Evolutionary conservation across 2,888 invertebrate species (phyloP).

Genomic region (Nomada fabriciana): DNA sequence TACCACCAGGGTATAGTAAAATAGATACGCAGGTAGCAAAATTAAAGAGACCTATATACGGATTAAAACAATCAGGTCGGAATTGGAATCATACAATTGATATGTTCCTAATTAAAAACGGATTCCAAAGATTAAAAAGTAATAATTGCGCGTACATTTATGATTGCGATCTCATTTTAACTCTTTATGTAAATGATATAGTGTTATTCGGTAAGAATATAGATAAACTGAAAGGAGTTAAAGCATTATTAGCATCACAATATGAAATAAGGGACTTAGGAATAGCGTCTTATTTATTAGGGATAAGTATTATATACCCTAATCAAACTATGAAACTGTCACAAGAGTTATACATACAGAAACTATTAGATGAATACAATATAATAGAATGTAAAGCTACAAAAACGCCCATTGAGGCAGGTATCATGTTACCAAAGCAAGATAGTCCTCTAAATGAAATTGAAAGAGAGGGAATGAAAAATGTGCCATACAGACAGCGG

Average conservation of each 20-base stretch:
- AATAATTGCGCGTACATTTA: too few species aligned
- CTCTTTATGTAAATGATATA: too few species aligned
- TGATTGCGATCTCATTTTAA: too few species aligned
- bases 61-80: too few species aligned
- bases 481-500: not conserved
- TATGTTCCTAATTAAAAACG: too few species aligned
- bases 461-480: conserved; percentile 21
- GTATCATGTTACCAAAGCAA: not conserved
- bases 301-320: not conserved
- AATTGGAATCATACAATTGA: too few species aligned
- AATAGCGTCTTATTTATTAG: conserved; percentile 27
- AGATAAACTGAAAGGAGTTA: not conserved
- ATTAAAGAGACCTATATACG: too few species aligned
- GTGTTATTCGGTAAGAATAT: conserved; percentile 1
- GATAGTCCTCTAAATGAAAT: not conserved
- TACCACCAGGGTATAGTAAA: too few species aligned
- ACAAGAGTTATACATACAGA: conserved; percentile 19
- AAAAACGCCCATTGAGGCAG: conserved; percentile 15
- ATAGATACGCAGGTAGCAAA: too few species aligned
- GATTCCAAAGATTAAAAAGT: too few species aligned
- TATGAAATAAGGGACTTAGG: conserved; percentile 42
- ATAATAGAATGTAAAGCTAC: conserved; percentile 1
- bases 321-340: conserved; percentile 5
- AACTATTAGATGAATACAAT: conserved; percentile 6
- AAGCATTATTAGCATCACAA: conserved; percentile 2